Evolutionary conservation across 2,113 vertebrate genomes (phyloP), one percentile per base, ranked within the genome.

Genomic region (Sinocyclocheilus anshuiensis): DNA sequence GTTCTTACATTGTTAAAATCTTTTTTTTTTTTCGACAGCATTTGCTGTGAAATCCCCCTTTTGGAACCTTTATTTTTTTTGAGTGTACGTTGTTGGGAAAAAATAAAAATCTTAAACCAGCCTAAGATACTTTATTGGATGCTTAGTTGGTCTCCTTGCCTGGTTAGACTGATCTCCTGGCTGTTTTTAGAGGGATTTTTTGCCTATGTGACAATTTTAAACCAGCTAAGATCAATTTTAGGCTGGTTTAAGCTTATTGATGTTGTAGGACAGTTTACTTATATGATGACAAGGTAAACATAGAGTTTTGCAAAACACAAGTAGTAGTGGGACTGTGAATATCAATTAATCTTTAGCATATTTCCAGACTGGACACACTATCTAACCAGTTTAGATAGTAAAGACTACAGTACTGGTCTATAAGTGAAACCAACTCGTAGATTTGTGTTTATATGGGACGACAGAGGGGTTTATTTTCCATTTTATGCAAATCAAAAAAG

Each of bases 401-500:
- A 59, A 22, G 33, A 24, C 57, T 12, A 59, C 29, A 36, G 53
- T 59, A 6, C 33, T 79, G 50, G 15, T 16, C 26, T 36, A 29
- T 4, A 15, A 11, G 11, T 15, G 55, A 65, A 65, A 65, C 39
- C 48, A 18, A 67, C 42, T 42, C 39, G 4, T 42, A 80, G 33
- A 36, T 63, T 67, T 81, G 57, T 67, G 16, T 78, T 55, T 13
- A 45, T 48, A 11, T 26, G 48, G 48, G 48, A 18, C 2, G 7
- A 55, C 76, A 12, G 69, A 72, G 13, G 4, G 12, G n/a, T 77
- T 77, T 22, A 42, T 6, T 50, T 50, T 29, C 42, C n/a, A 29
- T 67, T 24, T 45, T 12, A 71, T 83, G 81, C 24, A 45, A 83
- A 72, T 55, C 39, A 74, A 69, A 29, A 80, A 61, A 72, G 42